A percentile compares a stretch with the other conserved stretches of the same genome.
phyloP scores from a whole-genome alignment of 2,797 vertebrate species.

The Todus mexicanus region DNA sequence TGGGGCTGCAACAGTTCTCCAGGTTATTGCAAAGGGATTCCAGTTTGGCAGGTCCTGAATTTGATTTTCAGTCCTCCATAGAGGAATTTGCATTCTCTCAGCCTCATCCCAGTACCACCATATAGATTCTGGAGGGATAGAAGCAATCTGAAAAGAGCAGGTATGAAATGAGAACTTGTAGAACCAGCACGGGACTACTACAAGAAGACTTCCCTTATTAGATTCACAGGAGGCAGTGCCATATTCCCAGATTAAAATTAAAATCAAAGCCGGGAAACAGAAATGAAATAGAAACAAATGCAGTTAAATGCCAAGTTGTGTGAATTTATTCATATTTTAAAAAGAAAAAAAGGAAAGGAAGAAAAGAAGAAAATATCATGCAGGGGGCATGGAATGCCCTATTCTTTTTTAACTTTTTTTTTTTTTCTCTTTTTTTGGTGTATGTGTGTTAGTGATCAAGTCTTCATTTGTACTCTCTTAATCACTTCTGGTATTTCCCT shows the following conservation, averaged over 20 bases:
- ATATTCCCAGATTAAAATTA: neutral
- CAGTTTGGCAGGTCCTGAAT: neutral
- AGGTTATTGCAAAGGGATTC: neutral
- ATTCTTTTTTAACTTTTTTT: neutral
- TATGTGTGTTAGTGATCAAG: neutral
- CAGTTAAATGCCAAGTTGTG: neutral
- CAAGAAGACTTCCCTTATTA: neutral
- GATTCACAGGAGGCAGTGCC: neutral
- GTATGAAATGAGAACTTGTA: neutral
- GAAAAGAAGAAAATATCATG: neutral
- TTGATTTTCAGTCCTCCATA: neutral
- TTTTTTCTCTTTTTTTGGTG: neutral
- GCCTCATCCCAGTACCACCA: neutral
- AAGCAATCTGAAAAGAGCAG: neutral
- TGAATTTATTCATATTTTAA: neutral
- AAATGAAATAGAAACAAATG: neutral
- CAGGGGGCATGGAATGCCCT: neutral
- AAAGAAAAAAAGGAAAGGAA: rapidly evolving
- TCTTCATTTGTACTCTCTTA: neutral
- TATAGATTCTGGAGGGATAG: neutral
- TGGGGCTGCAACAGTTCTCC: neutral
- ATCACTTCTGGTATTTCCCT: neutral
- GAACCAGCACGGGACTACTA: neutral
- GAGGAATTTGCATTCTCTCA: neutral
- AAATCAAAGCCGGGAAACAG: neutral